These are phyloP conservation scores for Stratiolaelaps scimitus DNA, from an alignment of 1,140 invertebrate species.

Conservation along the genomic window DNA sequence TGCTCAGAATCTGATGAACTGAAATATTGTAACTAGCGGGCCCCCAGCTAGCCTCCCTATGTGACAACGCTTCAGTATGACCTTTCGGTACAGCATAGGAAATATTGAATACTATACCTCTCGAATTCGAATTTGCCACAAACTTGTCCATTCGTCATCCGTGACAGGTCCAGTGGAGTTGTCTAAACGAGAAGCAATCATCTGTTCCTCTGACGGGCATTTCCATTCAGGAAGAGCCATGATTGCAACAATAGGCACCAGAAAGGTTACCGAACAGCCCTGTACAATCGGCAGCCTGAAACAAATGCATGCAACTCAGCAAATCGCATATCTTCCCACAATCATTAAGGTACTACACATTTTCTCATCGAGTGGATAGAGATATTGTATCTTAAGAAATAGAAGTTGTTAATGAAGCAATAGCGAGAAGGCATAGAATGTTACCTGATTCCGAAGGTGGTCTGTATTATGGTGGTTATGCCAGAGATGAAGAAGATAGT, in stretches of 20 bases:
- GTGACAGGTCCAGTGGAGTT: conserved; percentile 25
- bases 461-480: conserved; percentile 63
- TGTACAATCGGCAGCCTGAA: conserved; percentile 56
- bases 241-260: conserved; percentile 73
- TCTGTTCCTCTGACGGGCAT: conserved; percentile 50
- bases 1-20: too few species aligned
- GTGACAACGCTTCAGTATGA: too few species aligned
- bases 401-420: too few species aligned
- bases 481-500: conserved; percentile 80
- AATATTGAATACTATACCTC: neutral
- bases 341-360: too few species aligned
- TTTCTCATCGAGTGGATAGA: too few species aligned
- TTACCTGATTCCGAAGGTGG: conserved; percentile 63
- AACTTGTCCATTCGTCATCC: conserved; percentile 7
- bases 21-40: too few species aligned
- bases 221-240: conserved; percentile 60
- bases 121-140: conserved; percentile 23
- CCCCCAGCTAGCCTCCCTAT: too few species aligned
- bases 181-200: conserved; percentile 37
- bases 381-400: too few species aligned
- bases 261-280: conserved; percentile 69
- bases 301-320: conserved; percentile 23
- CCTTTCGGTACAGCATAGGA: too few species aligned
- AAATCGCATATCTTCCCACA: too few species aligned
- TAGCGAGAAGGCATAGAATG: neutral